Conservation (phyloP, 1,140 invertebrate genomes). For the Psilanteris sp. region DNA sequence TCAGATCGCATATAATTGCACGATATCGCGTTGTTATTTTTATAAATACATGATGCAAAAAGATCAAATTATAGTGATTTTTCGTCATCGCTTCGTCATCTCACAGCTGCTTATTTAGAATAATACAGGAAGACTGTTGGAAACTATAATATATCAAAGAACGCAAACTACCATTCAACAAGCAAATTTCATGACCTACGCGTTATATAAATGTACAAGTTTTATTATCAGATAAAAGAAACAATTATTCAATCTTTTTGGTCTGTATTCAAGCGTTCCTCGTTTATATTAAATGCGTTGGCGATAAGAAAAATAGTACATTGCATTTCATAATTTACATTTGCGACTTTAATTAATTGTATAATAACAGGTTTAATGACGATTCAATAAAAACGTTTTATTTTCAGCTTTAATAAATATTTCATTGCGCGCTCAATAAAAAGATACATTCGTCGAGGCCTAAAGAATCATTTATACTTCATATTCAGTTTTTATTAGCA, state of each 20-base stretch:
- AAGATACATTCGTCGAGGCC: conserved; percentile 46
- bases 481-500: conserved; percentile 30
- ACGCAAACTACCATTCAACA: conserved; percentile 55
- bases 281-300: conserved; percentile 50
- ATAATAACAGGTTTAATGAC: conserved; percentile 44
- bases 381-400: conserved; percentile 52
- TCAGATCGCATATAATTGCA: conserved; percentile 45
- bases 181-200: conserved; percentile 55
- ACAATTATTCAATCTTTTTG: conserved; percentile 57
- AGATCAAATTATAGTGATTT: conserved; percentile 58
- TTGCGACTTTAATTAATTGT: conserved; percentile 48
- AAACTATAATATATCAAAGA: conserved; percentile 60
- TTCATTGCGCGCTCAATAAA: conserved; percentile 52
- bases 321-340: conserved; percentile 53
- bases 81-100: conserved; percentile 57
- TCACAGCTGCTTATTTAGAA: conserved; percentile 47
- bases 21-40: conserved; percentile 50
- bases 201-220: conserved; percentile 59
- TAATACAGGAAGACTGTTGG: conserved; percentile 61
- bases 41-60: conserved; percentile 56
- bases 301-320: conserved; percentile 50
- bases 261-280: conserved; percentile 30
- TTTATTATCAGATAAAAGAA: conserved; percentile 58
- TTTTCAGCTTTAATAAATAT: conserved; percentile 53
- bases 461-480: conserved; percentile 45